These are phyloP conservation scores for Caenorhabditis panamensis DNA, from an alignment of 2,888 invertebrate genomes.

Conservation along the genomic window DNA sequence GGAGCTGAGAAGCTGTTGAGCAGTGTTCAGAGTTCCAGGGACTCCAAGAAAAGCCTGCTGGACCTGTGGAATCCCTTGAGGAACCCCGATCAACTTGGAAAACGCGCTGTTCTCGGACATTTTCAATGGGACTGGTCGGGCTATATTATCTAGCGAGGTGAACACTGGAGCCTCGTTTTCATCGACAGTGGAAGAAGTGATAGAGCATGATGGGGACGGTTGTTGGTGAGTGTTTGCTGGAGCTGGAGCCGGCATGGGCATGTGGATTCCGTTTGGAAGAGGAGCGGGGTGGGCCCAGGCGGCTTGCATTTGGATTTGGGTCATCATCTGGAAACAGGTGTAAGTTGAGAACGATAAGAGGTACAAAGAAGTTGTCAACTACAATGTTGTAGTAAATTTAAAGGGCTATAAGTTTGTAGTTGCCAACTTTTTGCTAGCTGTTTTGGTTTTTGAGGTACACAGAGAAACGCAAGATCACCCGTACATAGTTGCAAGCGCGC, in stretches of 20 bases:
- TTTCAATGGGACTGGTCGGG: constrained; percentile 24
- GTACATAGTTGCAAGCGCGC: too few species aligned
- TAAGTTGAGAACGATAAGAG: constrained; percentile 1
- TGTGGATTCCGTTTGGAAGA: not conserved
- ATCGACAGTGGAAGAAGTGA: constrained; percentile 14
- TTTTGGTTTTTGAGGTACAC: too few species aligned
- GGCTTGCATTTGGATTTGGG: too few species aligned
- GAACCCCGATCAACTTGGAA: not conserved
- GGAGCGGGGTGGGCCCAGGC: not conserved
- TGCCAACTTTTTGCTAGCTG: too few species aligned
- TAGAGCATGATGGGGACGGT: constrained; percentile 1
- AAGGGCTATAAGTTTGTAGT: too few species aligned
- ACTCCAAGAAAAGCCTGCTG: too few species aligned
- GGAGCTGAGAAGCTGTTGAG: too few species aligned
- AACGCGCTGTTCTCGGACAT: constrained; percentile 25
- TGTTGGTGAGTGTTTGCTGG: not conserved
- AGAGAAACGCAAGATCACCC: too few species aligned
- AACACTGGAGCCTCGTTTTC: constrained; percentile 25
- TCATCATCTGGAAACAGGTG: too few species aligned
- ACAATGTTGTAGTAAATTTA: too few species aligned
- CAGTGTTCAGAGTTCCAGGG: too few species aligned
- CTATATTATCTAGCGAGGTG: not conserved
- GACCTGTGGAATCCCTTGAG: not conserved
- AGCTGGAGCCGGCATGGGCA: not conserved
- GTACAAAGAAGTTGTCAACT: not conserved